Evolutionary conservation across 1,140 invertebrate genomes (phyloP), one percentile per base, ranked within the genome.

Genomic region (Ceratitis capitata): DNA sequence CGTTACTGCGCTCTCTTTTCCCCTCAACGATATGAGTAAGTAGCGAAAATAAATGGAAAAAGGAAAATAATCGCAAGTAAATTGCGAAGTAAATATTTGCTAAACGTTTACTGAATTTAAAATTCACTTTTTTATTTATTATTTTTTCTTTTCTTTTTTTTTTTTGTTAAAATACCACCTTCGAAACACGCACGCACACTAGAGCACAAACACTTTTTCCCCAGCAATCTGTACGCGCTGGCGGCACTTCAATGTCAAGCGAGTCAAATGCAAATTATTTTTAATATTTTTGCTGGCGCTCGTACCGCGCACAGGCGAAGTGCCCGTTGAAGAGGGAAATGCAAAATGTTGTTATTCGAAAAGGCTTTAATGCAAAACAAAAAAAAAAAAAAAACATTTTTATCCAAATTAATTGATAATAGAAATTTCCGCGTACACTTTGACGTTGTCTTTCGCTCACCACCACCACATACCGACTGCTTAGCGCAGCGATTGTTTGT

Each of bases 211-310:
- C 61, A 69, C 16, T 19, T 35, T 9, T 23, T 39, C 7, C 5
- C 14, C 61, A 9, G 14, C 32, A n/a, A 69, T 69, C 35, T 69
- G 32, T 69, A 29, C 5, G 16, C 61, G 6, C 29, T 4, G 39
- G 32, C 29, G 14, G 61, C 14, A 32, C 61, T 82, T 82, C 42
- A 82, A 82, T 82, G 42, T 82, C 78, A 51, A 49, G 29, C n/a
- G 35, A 49, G 47, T 82, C 42, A 51, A 82, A 82, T 49, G 78
- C 3, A 39, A 82, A 82, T 82, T 82, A 35, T 32, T 82, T 49
- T 49, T 10, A 82, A 29, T 29, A 82, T 51, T 47, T 9, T 10
- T 32, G n/a, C 29, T 16, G 12, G 16, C 19, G 51, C 23, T 0
- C 10, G 61, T 39, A 61, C n/a, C 16, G 12, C 61, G 29, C 14